These are phyloP conservation scores for Andrena dorsata DNA, from an alignment of 2,888 invertebrate genomes.

Conservation along the genomic window DNA sequence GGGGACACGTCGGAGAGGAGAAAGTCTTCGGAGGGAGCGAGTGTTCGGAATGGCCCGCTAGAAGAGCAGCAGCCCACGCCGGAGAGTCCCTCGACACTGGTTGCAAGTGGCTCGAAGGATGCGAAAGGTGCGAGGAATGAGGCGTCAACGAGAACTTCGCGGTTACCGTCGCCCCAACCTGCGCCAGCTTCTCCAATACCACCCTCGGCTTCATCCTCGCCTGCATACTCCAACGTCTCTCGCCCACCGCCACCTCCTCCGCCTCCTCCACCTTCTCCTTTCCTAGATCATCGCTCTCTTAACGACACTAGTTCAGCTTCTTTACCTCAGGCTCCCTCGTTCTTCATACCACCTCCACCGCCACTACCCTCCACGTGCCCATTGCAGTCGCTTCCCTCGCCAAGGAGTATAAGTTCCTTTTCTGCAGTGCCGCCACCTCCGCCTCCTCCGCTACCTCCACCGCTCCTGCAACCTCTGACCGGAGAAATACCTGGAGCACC, in stretches of 20 bases:
- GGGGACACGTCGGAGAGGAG: background rate
- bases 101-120: background rate
- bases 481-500: slow-evolving; percentile 13
- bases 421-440: slow-evolving; percentile 48
- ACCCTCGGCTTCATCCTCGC: slow-evolving; percentile 82
- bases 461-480: slow-evolving; percentile 29
- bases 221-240: slow-evolving; percentile 73
- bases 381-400: slow-evolving; percentile 13
- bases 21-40: background rate
- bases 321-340: slow-evolving; percentile 26
- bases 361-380: slow-evolving; percentile 34
- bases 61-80: background rate
- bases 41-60: background rate
- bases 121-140: background rate
- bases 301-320: background rate
- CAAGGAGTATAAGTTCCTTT: slow-evolving; percentile 18
- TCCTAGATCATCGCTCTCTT: slow-evolving; percentile 11
- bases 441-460: slow-evolving; percentile 46
- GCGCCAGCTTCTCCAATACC: slow-evolving; percentile 80
- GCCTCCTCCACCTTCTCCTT: slow-evolving; percentile 56
- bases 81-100: background rate
- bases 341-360: slow-evolving; percentile 51
- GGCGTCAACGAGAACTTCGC: background rate
- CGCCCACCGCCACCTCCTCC: slow-evolving; percentile 74
- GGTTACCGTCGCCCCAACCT: background rate